Evolutionary conservation across 2,797 vertebrate species (phyloP).

Genomic region (Gobio occitaniae): DNA sequence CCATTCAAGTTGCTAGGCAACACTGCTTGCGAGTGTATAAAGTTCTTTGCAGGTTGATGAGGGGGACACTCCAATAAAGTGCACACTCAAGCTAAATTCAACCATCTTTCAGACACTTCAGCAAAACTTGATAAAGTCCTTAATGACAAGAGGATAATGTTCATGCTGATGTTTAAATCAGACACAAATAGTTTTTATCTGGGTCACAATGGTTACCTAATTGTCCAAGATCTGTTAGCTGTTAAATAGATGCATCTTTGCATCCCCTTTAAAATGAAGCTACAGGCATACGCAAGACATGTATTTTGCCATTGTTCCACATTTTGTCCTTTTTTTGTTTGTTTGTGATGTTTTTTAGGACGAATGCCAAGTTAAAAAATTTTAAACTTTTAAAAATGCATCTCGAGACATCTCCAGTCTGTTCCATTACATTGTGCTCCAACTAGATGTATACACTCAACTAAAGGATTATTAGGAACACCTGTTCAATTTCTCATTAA

Average conservation of each 20-base stretch:
- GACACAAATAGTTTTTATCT: background rate
- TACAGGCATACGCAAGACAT: background rate
- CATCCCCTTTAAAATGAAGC: background rate
- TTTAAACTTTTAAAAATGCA: background rate
- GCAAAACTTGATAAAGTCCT: slow-evolving; percentile 14
- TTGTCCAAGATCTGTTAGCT: background rate
- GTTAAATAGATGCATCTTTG: background rate
- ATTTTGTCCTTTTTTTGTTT: background rate
- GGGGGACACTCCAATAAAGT: slow-evolving; percentile 17
- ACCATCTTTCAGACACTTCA: background rate
- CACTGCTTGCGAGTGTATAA: slow-evolving; percentile 9
- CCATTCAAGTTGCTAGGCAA: slow-evolving; percentile 45
- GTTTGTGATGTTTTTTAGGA: slow-evolving; percentile 5
- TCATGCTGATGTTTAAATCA: slow-evolving; percentile 1
- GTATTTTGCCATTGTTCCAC: background rate
- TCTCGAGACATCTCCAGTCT: background rate
- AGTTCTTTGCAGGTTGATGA: slow-evolving; percentile 10
- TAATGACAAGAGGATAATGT: slow-evolving; percentile 1
- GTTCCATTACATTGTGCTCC: background rate
- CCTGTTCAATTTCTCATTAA: too few relatives aligned
- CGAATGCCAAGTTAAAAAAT: background rate
- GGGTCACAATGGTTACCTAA: background rate
- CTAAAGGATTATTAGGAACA: too few relatives aligned
- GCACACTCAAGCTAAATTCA: background rate
- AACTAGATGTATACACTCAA: background rate